phyloP scores from a whole-genome alignment of 2,888 invertebrate genomes.

The Andrena hattorfiana region DNA sequence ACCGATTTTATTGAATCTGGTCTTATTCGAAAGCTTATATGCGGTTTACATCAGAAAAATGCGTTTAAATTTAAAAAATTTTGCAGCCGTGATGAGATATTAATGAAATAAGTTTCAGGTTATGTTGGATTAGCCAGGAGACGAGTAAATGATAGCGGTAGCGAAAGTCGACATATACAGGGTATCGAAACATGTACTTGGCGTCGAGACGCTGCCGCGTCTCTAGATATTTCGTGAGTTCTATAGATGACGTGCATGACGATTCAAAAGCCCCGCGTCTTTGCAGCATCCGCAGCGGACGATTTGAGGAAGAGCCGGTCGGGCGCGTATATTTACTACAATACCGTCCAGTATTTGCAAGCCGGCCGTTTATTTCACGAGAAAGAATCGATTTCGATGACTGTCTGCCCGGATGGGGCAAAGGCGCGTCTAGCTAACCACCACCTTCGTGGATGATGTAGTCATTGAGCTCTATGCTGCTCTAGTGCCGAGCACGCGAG shows the following conservation, averaged over 20 bases:
- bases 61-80: too few relatives aligned
- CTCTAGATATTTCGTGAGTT: neutral
- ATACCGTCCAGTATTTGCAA: conserved; percentile 55
- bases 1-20: too few relatives aligned
- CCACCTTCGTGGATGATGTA: conserved; percentile 81
- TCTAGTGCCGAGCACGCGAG: conserved; percentile 81
- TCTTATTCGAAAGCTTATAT: too few relatives aligned
- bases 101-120: too few relatives aligned
- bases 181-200: too few relatives aligned
- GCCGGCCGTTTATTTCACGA: conserved; percentile 61
- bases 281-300: neutral
- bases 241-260: neutral
- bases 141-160: too few relatives aligned
- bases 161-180: too few relatives aligned
- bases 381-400: conserved; percentile 76
- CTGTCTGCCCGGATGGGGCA: conserved; percentile 70
- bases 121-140: too few relatives aligned
- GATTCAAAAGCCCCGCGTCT: conserved; percentile 24
- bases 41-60: too few relatives aligned
- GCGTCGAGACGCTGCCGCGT: too few relatives aligned
- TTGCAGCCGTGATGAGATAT: too few relatives aligned
- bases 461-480: conserved; percentile 83
- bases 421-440: conserved; percentile 78
- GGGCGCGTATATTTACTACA: conserved; percentile 50
- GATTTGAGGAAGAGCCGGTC: neutral